A percentile compares a stretch with the other conserved stretches of the same genome.
Conservation (phyloP, 2,888 invertebrate genomes). For the Escarpia spicata region DNA sequence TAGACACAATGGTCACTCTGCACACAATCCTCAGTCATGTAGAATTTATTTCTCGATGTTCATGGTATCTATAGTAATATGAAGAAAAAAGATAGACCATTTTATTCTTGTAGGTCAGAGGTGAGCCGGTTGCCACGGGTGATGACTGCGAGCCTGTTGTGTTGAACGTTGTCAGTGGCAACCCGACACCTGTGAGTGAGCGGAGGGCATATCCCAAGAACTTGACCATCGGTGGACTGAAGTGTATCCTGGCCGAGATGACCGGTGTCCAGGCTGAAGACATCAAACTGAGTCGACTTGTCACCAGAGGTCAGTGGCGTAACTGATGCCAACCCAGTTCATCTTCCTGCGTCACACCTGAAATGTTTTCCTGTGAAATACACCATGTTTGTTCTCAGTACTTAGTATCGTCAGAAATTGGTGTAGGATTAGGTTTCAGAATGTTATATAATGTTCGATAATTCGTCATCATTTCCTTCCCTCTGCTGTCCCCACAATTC, state of each 20-base stretch:
- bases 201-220: conserved; percentile 48
- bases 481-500: too few species aligned
- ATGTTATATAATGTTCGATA: too few species aligned
- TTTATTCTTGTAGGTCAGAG: neutral
- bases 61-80: neutral
- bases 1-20: too few species aligned
- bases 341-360: neutral
- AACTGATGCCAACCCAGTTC: neutral
- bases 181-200: conserved; percentile 40
- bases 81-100: neutral
- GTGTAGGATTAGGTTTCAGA: too few species aligned
- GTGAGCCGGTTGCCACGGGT: neutral
- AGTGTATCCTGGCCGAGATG: conserved; percentile 42
- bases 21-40: too few species aligned
- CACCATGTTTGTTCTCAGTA: neutral
- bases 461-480: too few species aligned
- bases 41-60: too few species aligned
- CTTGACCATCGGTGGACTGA: conserved; percentile 45
- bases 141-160: conserved; percentile 17
- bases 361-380: neutral
- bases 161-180: conserved; percentile 46
- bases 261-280: conserved; percentile 38
- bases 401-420: neutral
- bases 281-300: conserved; percentile 44
- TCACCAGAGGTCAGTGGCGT: conserved; percentile 39